Conservation (phyloP, 2,888 invertebrate genomes). For the Lampropteryx suffumata region DNA sequence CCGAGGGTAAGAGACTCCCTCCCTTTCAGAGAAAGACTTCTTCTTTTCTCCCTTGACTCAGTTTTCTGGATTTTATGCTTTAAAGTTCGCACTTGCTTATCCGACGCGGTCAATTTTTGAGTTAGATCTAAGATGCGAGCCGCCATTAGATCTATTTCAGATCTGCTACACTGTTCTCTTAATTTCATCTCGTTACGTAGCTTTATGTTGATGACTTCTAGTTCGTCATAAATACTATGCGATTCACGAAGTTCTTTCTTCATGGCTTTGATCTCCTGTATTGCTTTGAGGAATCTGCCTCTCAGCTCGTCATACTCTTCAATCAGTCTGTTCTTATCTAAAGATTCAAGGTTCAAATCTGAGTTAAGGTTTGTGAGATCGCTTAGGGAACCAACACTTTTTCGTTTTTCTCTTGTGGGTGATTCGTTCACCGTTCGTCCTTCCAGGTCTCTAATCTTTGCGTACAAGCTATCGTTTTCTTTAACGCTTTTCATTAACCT, state of each 20-base stretch:
- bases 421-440: conserved; percentile 78
- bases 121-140: conserved; percentile 93
- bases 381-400: conserved; percentile 90
- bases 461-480: conserved; percentile 89
- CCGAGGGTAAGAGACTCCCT: conserved; percentile 90
- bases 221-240: conserved; percentile 89
- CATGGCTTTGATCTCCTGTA: conserved; percentile 92
- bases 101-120: conserved; percentile 89
- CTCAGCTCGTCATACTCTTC: conserved; percentile 91
- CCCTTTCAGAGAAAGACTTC: conserved; percentile 92
- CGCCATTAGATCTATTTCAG: conserved; percentile 91
- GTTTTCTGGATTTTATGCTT: conserved; percentile 91
- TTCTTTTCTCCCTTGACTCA: conserved; percentile 89
- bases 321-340: conserved; percentile 89
- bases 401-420: conserved; percentile 82
- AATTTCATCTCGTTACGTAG: conserved; percentile 88
- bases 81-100: conserved; percentile 90
- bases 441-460: conserved; percentile 88
- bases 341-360: conserved; percentile 87
- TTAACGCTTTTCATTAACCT: conserved; percentile 87
- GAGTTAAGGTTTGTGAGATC: conserved; percentile 91
- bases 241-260: conserved; percentile 91
- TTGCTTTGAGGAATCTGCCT: conserved; percentile 90
- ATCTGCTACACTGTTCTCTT: conserved; percentile 85
- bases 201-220: conserved; percentile 90